Conservation (phyloP, 1,140 invertebrate genomes). For the Calephelis virginiensis region DNA sequence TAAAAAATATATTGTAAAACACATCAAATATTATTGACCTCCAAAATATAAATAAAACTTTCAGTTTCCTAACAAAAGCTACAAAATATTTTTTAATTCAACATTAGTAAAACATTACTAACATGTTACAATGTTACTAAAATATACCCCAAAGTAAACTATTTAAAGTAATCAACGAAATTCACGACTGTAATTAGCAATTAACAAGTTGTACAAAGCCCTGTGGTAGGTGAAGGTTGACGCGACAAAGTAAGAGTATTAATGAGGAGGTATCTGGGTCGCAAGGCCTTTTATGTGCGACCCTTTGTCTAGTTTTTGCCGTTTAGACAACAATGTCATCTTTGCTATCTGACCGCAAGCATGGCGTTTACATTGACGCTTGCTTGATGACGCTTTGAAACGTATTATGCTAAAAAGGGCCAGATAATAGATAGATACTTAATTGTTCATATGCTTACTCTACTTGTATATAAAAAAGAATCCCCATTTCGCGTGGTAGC, state of each 20-base stretch:
- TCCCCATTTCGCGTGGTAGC: too few species aligned
- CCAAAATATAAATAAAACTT: too few species aligned
- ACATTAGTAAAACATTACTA: too few species aligned
- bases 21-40: too few species aligned
- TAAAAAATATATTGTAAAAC: too few species aligned
- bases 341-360: constrained; percentile 31
- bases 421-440: too few species aligned
- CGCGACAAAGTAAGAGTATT: constrained; percentile 60
- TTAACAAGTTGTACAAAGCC: constrained; percentile 28
- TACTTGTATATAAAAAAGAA: too few species aligned
- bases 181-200: constrained; percentile 30
- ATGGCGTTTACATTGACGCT: constrained; percentile 9
- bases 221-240: constrained; percentile 34
- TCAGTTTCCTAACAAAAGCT: too few species aligned
- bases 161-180: constrained; percentile 12
- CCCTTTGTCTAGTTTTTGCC: constrained; percentile 61
- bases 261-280: constrained; percentile 55
- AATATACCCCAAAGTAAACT: background rate
- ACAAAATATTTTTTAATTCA: too few species aligned
- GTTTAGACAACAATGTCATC: constrained; percentile 32
- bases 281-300: constrained; percentile 46
- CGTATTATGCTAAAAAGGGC: background rate
- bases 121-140: too few species aligned
- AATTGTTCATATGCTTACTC: too few species aligned
- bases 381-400: background rate